These are phyloP conservation scores for Hippocampus abdominalis DNA, from an alignment of 2,113 vertebrate species.

Conservation along the genomic window DNA sequence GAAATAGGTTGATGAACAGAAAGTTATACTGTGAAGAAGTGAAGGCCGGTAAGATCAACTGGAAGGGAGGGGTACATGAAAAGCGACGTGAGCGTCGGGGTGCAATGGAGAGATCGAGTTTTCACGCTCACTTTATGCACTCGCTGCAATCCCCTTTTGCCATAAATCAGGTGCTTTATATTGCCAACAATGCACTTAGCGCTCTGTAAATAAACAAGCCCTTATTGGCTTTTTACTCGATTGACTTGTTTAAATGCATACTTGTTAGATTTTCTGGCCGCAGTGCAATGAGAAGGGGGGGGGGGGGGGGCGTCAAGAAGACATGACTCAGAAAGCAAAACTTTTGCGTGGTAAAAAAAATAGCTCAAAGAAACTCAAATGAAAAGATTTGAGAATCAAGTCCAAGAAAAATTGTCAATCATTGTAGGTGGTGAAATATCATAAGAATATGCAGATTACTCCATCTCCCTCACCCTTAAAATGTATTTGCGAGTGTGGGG, in stretches of 20 bases:
- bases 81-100: constrained; percentile 1
- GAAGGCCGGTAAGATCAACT: background rate
- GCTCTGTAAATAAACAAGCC: constrained; percentile 63
- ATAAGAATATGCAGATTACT: too few relatives aligned
- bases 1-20: background rate
- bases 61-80: constrained; percentile 8
- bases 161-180: constrained; percentile 58
- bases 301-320: background rate
- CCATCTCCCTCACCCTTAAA: too few relatives aligned
- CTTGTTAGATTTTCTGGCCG: constrained; percentile 15
- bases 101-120: constrained; percentile 19
- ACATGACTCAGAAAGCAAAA: background rate
- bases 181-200: constrained; percentile 70
- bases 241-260: constrained; percentile 46
- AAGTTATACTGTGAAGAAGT: background rate
- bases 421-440: too few relatives aligned
- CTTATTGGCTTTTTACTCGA: constrained; percentile 61
- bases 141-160: constrained; percentile 28
- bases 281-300: background rate
- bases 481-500: too few relatives aligned
- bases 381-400: too few relatives aligned
- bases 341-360: background rate
- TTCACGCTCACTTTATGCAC: constrained; percentile 22
- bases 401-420: too few relatives aligned
- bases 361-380: background rate